Conservation (phyloP, 2,797 vertebrate genomes). For the Scleropages formosus region DNA sequence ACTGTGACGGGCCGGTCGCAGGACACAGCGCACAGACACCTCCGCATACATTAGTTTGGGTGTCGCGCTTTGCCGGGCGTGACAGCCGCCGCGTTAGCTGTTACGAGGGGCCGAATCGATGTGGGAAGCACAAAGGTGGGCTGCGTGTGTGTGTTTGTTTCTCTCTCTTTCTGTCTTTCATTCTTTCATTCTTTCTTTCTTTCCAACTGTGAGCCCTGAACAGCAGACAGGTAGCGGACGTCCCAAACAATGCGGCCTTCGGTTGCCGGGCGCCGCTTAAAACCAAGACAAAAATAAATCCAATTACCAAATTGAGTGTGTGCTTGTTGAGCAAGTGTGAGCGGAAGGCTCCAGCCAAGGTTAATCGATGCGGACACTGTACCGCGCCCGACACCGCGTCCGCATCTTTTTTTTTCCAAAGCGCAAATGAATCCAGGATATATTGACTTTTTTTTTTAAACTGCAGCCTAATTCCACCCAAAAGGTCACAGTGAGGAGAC, state of each 20-base stretch:
- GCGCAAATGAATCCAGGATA: not conserved
- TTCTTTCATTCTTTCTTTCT: not conserved
- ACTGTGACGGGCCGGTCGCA: constrained; percentile 45
- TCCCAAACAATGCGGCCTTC: not conserved
- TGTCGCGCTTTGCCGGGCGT: constrained; percentile 62
- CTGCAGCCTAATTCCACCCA: too few species aligned
- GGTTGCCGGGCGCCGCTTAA: not conserved
- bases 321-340: constrained; percentile 39
- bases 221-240: not conserved
- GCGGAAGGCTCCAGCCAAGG: not conserved
- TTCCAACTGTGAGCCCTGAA: not conserved
- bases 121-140: constrained; percentile 43
- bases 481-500: too few species aligned
- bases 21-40: constrained; percentile 50
- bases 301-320: not conserved
- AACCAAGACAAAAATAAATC: constrained; percentile 10
- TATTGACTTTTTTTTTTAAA: too few species aligned
- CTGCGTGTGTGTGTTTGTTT: too few species aligned
- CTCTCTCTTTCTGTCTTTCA: constrained; percentile 18
- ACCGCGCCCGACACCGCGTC: not conserved
- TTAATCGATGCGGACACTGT: not conserved
- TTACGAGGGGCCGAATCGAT: constrained; percentile 34
- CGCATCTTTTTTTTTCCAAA: not conserved
- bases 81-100: constrained; percentile 41
- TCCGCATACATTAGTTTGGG: constrained; percentile 61